A percentile compares a stretch with the other conserved stretches of the same genome.
These are phyloP conservation scores for Brachionus angularis DNA, from an alignment of 1,140 invertebrate species.

Conservation along the genomic window DNA sequence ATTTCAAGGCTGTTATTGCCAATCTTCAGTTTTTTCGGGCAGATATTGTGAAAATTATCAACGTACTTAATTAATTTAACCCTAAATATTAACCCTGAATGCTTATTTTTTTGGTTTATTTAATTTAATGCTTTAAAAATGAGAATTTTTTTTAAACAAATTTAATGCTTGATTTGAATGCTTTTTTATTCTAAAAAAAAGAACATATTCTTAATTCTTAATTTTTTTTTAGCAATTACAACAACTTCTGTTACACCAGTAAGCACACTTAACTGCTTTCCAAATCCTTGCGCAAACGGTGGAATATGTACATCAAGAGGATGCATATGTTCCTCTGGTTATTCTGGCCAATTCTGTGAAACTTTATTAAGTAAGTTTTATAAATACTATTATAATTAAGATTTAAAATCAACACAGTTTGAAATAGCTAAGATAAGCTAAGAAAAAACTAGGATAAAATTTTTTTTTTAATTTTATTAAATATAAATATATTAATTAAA, in stretches of 20 bases:
- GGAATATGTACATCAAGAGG: conserved; percentile 68
- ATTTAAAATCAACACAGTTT: neutral
- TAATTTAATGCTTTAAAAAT: neutral
- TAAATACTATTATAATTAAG: neutral
- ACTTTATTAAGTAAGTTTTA: conserved; percentile 49
- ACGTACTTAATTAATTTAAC: conserved; percentile 6
- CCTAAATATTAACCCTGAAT: too few species aligned
- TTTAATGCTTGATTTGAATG: neutral
- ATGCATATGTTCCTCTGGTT: conserved; percentile 78
- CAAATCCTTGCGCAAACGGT: conserved; percentile 41
- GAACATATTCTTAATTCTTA: neutral
- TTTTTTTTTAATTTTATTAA: too few species aligned
- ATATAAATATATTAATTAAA: neutral
- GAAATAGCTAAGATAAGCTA: conserved; percentile 46
- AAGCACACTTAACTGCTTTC: neutral
- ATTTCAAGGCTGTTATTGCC: conserved; percentile 36
- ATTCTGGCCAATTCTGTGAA: conserved; percentile 77
- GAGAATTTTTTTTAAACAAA: neutral
- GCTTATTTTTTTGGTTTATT: neutral
- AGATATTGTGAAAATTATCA: conserved; percentile 27
- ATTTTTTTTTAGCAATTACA: conserved; percentile 17
- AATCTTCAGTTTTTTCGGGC: conserved; percentile 8
- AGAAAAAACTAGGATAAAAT: conserved; percentile 48
- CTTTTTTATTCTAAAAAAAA: neutral
- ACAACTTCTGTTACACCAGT: conserved; percentile 10